Conservation (phyloP, 2,113 vertebrate genomes). For the Platichthys stellatus region DNA sequence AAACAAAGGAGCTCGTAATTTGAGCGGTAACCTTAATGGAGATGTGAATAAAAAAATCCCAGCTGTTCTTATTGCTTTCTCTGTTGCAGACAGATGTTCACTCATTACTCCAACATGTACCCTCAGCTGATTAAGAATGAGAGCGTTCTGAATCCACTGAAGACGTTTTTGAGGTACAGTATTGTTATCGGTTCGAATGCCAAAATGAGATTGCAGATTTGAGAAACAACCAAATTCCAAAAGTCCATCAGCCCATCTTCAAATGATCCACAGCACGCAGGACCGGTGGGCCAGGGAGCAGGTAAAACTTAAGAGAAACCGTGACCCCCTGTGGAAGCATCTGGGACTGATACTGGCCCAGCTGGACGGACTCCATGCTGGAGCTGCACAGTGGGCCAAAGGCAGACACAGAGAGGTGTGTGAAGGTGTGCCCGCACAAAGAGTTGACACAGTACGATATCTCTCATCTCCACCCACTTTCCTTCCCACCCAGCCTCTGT, state of each 20-base stretch:
- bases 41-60: too few relatives aligned
- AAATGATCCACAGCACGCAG: conserved; percentile 81
- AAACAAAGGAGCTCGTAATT: too few relatives aligned
- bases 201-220: background rate
- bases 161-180: conserved; percentile 84
- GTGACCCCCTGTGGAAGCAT: conserved; percentile 87
- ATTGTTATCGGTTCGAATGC: background rate
- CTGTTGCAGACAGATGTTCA: conserved; percentile 85
- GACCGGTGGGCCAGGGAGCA: conserved; percentile 87
- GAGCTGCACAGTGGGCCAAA: conserved; percentile 84
- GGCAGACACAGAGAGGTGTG: conserved; percentile 78
- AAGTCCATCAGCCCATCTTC: background rate
- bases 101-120: conserved; percentile 89
- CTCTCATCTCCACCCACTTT: conserved; percentile 29
- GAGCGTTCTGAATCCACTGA: conserved; percentile 77
- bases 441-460: conserved; percentile 24
- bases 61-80: conserved; percentile 29
- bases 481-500: conserved; percentile 81
- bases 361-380: conserved; percentile 88
- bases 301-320: conserved; percentile 72
- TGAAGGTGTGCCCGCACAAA: conserved; percentile 63
- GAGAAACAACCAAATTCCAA: background rate
- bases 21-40: too few relatives aligned
- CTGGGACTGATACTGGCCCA: conserved; percentile 86
- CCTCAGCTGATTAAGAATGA: conserved; percentile 87